phyloP scores from a whole-genome alignment of 2,888 invertebrate species.

The Zaprionus bogoriensis region DNA sequence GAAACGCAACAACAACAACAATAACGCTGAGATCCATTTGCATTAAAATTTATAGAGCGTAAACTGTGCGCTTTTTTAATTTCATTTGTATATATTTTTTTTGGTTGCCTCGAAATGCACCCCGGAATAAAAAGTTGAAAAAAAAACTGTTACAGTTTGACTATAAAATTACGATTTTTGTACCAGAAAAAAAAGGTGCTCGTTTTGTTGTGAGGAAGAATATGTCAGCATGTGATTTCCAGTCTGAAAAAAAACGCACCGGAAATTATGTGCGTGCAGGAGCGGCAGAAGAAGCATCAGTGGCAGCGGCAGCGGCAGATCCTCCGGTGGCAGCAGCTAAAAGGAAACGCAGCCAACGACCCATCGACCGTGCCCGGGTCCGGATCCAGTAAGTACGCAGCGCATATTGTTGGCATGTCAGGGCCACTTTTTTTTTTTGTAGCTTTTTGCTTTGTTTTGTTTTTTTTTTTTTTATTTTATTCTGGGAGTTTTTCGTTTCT shows the following conservation, averaged over 20 bases:
- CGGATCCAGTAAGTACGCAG: conserved; percentile 47
- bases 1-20: conserved; percentile 43
- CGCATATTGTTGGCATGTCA: conserved; percentile 59
- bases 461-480: conserved; percentile 33
- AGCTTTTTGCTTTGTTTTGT: conserved; percentile 48
- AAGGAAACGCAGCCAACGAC: conserved; percentile 40
- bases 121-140: conserved; percentile 36
- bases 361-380: conserved; percentile 15
- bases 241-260: conserved; percentile 51
- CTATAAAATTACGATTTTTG: conserved; percentile 67
- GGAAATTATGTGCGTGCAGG: conserved; percentile 72
- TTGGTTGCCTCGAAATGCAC: conserved; percentile 27
- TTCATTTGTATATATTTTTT: conserved; percentile 56
- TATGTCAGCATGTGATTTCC: conserved; percentile 75
- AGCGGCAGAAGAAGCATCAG: conserved; percentile 21
- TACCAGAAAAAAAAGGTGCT: conserved; percentile 30
- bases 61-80: conserved; percentile 71
- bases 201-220: conserved; percentile 59
- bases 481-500: conserved; percentile 44
- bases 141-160: conserved; percentile 71
- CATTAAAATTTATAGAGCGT: conserved; percentile 81
- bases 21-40: conserved; percentile 67
- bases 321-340: conserved; percentile 19
- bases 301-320: conserved; percentile 8
- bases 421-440: conserved; percentile 43